A percentile compares a stretch with the other conserved stretches of the same genome.
These are phyloP conservation scores for Agrypnus murinus DNA, from an alignment of 2,888 invertebrate genomes.

Conservation along the genomic window DNA sequence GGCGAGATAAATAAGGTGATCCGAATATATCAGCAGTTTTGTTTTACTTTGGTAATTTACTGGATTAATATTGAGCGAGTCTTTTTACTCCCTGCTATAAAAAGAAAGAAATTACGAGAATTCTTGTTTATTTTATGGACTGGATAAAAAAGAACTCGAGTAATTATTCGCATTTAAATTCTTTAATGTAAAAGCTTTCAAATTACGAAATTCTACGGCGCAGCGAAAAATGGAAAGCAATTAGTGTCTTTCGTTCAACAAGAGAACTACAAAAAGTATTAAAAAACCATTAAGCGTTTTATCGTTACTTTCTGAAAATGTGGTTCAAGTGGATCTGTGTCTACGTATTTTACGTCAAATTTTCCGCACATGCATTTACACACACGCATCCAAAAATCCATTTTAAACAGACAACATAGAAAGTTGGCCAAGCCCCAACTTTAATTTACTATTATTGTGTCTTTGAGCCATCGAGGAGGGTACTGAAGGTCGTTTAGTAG, in stretches of 20 bases:
- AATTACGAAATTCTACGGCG: slow-evolving; percentile 44
- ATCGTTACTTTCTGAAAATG: too few relatives aligned
- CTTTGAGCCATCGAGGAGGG: slow-evolving; percentile 56
- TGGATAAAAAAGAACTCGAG: slow-evolving; percentile 43
- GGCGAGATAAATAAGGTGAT: slow-evolving; percentile 47
- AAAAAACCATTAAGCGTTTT: slow-evolving; percentile 43
- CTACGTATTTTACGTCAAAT: not conserved
- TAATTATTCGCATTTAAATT: slow-evolving; percentile 50
- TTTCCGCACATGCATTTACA: not conserved
- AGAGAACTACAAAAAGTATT: slow-evolving; percentile 47
- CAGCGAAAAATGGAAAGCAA: slow-evolving; percentile 47
- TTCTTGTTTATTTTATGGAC: slow-evolving; percentile 48
- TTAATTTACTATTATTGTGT: slow-evolving; percentile 59
- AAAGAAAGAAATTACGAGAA: slow-evolving; percentile 44
- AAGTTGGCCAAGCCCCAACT: slow-evolving; percentile 55
- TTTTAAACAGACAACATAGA: slow-evolving; percentile 24
- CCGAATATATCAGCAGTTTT: slow-evolving; percentile 47
- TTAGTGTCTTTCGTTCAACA: slow-evolving; percentile 43
- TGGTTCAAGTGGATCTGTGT: too few relatives aligned
- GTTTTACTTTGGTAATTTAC: slow-evolving; percentile 48
- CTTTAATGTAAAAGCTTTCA: slow-evolving; percentile 49
- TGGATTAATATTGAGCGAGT: slow-evolving; percentile 49
- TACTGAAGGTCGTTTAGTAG: slow-evolving; percentile 58
- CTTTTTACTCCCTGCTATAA: slow-evolving; percentile 29
- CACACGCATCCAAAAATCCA: slow-evolving; percentile 9